Percentiles rank a stretch among this genome's conserved stretches.
phyloP scores from a whole-genome alignment of 2,113 vertebrate genomes.

The Platichthys stellatus region DNA sequence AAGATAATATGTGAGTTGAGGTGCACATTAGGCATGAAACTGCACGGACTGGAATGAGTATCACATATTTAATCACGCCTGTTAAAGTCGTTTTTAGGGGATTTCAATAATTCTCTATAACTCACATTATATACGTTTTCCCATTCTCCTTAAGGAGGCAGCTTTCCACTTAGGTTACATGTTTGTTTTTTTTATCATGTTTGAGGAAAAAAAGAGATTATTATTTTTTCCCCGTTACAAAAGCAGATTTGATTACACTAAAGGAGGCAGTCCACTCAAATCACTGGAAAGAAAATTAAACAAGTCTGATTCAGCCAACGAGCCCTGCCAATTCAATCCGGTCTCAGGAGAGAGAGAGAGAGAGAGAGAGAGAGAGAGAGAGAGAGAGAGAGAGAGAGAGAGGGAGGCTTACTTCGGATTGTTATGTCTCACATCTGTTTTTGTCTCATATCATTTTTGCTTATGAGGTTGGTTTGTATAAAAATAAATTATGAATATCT shows the following conservation, averaged over 20 bases:
- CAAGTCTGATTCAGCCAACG: conserved; percentile 3
- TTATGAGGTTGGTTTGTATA: not conserved
- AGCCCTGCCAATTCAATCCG: not conserved
- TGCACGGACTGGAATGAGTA: too few species aligned
- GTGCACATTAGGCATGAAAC: too few species aligned
- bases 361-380: too few species aligned
- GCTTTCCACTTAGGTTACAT: not conserved
- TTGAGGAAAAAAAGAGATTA: not conserved
- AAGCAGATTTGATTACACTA: not conserved
- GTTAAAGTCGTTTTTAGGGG: not conserved
- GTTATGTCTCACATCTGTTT: not conserved
- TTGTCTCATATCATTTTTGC: not conserved
- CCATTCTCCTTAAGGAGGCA: not conserved
- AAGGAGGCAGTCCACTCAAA: not conserved
- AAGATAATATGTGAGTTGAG: too few species aligned
- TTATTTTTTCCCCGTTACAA: not conserved
- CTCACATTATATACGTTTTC: not conserved
- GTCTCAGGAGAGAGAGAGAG: not conserved
- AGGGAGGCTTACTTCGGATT: not conserved
- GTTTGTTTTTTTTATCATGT: not conserved
- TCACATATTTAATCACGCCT: too few species aligned
- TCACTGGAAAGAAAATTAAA: not conserved
- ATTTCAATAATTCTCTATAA: not conserved
- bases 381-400: not conserved
- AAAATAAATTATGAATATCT: not conserved